Conservation (phyloP, 2,888 invertebrate genomes). For the Phyto melanocephala region DNA sequence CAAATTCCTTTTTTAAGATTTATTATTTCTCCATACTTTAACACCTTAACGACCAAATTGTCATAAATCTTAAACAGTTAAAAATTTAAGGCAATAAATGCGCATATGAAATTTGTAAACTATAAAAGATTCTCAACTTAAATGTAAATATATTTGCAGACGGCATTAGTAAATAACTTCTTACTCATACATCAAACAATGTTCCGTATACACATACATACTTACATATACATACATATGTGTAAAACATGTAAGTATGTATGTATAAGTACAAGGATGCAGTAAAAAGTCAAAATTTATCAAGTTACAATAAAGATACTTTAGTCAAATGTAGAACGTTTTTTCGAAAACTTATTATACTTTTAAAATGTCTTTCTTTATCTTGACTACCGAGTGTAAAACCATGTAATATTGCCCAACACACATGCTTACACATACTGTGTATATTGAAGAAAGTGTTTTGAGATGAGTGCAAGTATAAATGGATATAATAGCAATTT, state of each 20-base stretch:
- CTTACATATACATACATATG: too few relatives aligned
- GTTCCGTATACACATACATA: not conserved
- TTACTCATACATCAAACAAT: not conserved
- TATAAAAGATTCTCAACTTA: not conserved
- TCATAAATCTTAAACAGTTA: constrained; percentile 29
- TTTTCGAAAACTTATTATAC: constrained; percentile 3
- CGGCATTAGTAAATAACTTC: not conserved
- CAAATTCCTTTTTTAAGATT: constrained; percentile 26
- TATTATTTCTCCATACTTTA: not conserved
- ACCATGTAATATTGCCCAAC: constrained; percentile 14
- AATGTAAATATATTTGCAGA: constrained; percentile 6
- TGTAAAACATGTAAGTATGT: not conserved
- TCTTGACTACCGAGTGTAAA: constrained; percentile 34
- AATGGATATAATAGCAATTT: too few relatives aligned
- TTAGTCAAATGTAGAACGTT: not conserved
- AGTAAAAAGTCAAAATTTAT: constrained; percentile 7
- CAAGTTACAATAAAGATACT: constrained; percentile 7
- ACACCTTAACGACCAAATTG: not conserved
- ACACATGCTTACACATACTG: not conserved
- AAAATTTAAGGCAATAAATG: constrained; percentile 32
- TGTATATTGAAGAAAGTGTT: not conserved
- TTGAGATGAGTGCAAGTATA: too few relatives aligned
- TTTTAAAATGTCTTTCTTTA: constrained; percentile 32
- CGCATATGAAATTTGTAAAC: constrained; percentile 13
- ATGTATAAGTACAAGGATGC: constrained; percentile 4